phyloP scores from a whole-genome alignment of 1,140 invertebrate genomes.

The Hyposmocoma kahamanoa region DNA sequence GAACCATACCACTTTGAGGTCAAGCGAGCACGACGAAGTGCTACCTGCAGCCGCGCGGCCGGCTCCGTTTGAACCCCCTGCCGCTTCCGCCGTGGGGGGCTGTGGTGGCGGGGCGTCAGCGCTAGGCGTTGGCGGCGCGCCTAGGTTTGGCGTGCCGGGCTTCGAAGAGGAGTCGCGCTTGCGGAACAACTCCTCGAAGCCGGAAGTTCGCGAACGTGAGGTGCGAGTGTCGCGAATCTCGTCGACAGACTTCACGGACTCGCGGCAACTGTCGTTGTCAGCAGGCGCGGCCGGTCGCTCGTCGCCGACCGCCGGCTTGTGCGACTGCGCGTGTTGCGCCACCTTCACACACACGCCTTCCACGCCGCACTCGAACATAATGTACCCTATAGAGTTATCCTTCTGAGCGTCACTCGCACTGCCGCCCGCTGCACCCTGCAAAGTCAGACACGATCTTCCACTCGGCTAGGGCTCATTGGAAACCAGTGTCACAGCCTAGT shows the following conservation, averaged over 20 bases:
- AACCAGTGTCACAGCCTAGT: too few relatives aligned
- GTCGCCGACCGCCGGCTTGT: conserved; percentile 79
- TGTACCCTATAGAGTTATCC: conserved; percentile 89
- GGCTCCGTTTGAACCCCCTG: conserved; percentile 50
- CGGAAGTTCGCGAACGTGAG: conserved; percentile 33
- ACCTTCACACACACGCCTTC: conserved; percentile 92
- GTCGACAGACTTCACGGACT: conserved; percentile 71
- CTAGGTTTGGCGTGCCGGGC: conserved; percentile 67
- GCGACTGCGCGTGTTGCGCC: conserved; percentile 83
- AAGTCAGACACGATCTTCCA: too few relatives aligned
- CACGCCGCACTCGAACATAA: conserved; percentile 97
- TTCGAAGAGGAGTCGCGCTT: conserved; percentile 66
- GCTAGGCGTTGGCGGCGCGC: conserved; percentile 42
- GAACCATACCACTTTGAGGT: conserved; percentile 95
- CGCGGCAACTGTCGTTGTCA: conserved; percentile 67
- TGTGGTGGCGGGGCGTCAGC: conserved; percentile 33
- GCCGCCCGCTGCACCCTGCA: too few relatives aligned
- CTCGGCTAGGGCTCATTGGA: too few relatives aligned
- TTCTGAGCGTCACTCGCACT: conserved; percentile 42
- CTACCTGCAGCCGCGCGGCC: conserved; percentile 77
- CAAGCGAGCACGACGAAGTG: conserved; percentile 87
- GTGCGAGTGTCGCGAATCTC: conserved; percentile 28
- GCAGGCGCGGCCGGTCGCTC: conserved; percentile 62
- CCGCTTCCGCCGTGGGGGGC: conserved; percentile 37
- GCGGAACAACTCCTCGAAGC: conserved; percentile 69